Evolutionary conservation across 2,113 vertebrate species (phyloP), one percentile per base, ranked within the genome.

Genomic region (Jacana jacana): DNA sequence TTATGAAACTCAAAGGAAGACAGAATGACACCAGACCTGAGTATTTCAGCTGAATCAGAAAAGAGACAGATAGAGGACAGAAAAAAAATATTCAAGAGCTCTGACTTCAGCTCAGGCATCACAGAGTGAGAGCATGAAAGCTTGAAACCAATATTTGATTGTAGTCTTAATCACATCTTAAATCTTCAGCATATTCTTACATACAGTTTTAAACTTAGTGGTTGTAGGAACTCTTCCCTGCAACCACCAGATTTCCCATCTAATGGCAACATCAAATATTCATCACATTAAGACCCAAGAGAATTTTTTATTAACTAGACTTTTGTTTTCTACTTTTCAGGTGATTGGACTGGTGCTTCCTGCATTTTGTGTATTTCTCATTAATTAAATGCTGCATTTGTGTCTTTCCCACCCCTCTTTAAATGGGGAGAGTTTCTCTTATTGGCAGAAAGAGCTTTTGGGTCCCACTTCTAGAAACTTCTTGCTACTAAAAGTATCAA

Each of bases 41-140:
- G 3, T 30, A n/a, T 91, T 94, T 90, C 86, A 83, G 60, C 76
- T 83, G 92, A 93, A 86, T 84, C 48, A 61, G 79, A 81, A 69
- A 83, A 75, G 60, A 78, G 20, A 11, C 31, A 30, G 33, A 27
- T 17, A 71, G 55, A 73, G 55, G 46, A 55, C 71, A 72, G 39
- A 68, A 68, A 93, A 87, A 70, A 25, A 68, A 68, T 92, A 81
- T 39, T 84, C 17, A 51, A 51, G 55, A 81, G 8, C 33, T 81
- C 23, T 2, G 2, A 1, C 33, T 68, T 88, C 46, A 94, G 20
- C 10, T 81, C 37, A 70, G 39, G 39, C 30, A 60, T 64, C 30
- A 39, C 19, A 54, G 40, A 65, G 15, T 37, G n/a, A 90, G 86
- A 71, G 3, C 3, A 44, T 25, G 30, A 28, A 94, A 63, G 16